Percentiles rank a stretch among this genome's conserved stretches.
Evolutionary conservation across 2,797 vertebrate genomes (phyloP).

Genomic region (Galaxias olidus): DNA sequence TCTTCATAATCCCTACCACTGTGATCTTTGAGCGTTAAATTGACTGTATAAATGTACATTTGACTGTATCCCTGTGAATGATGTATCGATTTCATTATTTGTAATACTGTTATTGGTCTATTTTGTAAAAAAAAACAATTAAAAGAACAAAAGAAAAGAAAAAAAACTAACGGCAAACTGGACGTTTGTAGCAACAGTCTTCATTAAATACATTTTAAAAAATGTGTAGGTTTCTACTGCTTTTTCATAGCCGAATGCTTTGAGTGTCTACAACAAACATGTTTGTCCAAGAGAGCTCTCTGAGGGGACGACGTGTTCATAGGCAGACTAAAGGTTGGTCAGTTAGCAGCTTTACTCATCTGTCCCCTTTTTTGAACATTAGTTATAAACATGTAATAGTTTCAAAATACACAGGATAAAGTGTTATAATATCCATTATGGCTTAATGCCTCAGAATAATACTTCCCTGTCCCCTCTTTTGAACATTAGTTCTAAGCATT

Average conservation of each 20-base stretch:
- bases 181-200: constrained; percentile 48
- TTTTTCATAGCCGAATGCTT: neutral
- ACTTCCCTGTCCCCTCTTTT: no score
- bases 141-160: constrained; percentile 30
- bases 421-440: no score
- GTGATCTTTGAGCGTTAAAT: constrained; percentile 48
- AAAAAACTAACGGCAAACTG: constrained; percentile 32
- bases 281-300: no score
- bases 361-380: no score
- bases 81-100: constrained; percentile 65
- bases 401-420: no score
- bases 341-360: no score
- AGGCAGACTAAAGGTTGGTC: no score
- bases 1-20: constrained; percentile 53
- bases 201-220: constrained; percentile 51
- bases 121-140: constrained; percentile 61
- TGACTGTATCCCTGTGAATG: constrained; percentile 65
- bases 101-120: constrained; percentile 69
- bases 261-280: no score
- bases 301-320: no score
- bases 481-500: no score
- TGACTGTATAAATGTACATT: constrained; percentile 72
- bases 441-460: no score
- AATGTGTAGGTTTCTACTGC: constrained; percentile 11
- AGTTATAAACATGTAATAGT: no score